Base-by-base conservation (phyloP, 2,797 vertebrate genomes). In the Coreius guichenoti region DNA sequence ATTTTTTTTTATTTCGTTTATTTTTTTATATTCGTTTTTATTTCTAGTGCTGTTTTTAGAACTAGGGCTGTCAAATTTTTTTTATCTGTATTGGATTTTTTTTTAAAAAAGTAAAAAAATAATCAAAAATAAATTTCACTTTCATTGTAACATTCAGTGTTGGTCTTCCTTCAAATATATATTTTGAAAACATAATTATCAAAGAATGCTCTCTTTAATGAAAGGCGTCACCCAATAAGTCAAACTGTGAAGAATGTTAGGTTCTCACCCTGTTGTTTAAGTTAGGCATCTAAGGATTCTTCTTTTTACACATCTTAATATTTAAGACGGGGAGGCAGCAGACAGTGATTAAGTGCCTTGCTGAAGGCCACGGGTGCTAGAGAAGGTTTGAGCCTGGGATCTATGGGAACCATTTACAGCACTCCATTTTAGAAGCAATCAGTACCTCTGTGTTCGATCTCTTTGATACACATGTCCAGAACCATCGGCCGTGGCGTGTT, bases 371-470 rank as follows among this genome's bases (percentile, higher is more conserved):
- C 82, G 58, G 68, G n/a, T 73, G 68, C 51, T 45, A 75, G 11
- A 69, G 63, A 69, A 43, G 9, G 33, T 65, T 26, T 29, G 26
- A 29, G 26, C 13, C 26, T 61, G 4, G 56, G 8, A 63, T 58
- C 33, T 82, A 39, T 39, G 8, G 8, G 8, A 39, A 8, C 56
- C 39, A 63, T 31, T 29, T 3, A 63, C 6, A 63, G 26, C 19
- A 36, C 54, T 4, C 4, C 13, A n/a, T 74, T 75, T 82, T 16
- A 33, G n/a, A 23, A 58, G 61, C 17, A 33, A 29, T 51, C 87
- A 92, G 81, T 92, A 99, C 98, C 98, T 99, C 98, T 96, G 29
- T 95, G 94, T 92, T 99, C 98, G 58, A 99, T 99, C 94, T 99
- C 98, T 39, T 96, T 96, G 58, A 99, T 98, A 86, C 98, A 99